Evolutionary conservation across 2,888 invertebrate species (phyloP), one percentile per base, ranked within the genome.

Genomic region (Myopa testacea): DNA sequence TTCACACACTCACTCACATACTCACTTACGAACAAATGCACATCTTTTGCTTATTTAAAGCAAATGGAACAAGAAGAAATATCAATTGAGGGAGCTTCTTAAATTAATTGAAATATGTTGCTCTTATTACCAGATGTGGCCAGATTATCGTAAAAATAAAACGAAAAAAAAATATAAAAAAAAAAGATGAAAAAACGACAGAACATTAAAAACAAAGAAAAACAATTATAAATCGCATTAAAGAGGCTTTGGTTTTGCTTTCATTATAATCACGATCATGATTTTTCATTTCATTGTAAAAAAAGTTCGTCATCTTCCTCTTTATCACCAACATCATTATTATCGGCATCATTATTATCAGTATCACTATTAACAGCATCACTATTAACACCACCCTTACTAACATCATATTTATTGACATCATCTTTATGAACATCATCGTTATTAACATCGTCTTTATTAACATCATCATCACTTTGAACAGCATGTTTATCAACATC

Each of bases 101-200:
- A 70, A 70, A 70, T 70, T 55, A 55, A 70, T 37, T 70, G 52
- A 34, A 55, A 34, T 37, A 34, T 50, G 50, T 45, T 69, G 26
- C 26, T 10, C 26, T 26, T 19, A 62, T 6, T 38, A n/a, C 8
- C 52, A 37, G 34, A 52, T 69, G 69, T 52, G 34, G 55, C 26
- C 70, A 70, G 55, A 55, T 70, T 55, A 37, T 70, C 34, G 37
- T 14, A 7, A 37, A 55, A 37, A 16, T 2, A 38, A 26, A 26
- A 34, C n/a, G 14, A 55, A 37, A 7, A 16, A 50, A 38, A 72
- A 73, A 62, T 3, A 4, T 0, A 60, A 37, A 73, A 19, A 34
- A 26, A 55, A 26, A 4, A 52, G n/a, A 34, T 10, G 12, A 70
- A 26, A 26, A 70, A n/a, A n/a, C n/a, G n/a, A n/a, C n/a, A n/a